Percentiles rank a stretch among this genome's conserved stretches.
Conservation (phyloP, 2,113 vertebrate genomes). For the Cynopterus brachyotis region DNA sequence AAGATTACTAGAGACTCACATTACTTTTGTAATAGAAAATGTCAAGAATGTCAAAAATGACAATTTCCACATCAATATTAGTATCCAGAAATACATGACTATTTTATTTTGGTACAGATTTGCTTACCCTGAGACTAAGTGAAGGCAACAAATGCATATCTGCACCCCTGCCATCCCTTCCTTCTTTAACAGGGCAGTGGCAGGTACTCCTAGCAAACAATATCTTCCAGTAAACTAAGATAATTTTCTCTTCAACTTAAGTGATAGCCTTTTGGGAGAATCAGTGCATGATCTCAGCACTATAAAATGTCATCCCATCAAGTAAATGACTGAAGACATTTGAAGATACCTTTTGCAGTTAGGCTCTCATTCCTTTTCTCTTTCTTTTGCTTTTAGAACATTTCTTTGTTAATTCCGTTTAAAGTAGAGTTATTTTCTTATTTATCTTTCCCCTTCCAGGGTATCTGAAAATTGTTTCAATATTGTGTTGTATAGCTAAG, state of each 20-base stretch:
- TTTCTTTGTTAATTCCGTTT: not conserved
- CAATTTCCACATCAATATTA: constrained; percentile 43
- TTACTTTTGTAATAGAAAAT: constrained; percentile 29
- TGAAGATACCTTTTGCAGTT: not conserved
- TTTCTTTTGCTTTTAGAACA: not conserved
- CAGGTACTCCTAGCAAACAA: not conserved
- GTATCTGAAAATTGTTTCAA: not conserved
- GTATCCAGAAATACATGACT: not conserved
- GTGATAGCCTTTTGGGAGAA: not conserved
- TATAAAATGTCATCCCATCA: not conserved
- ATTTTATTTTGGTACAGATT: constrained; percentile 43
- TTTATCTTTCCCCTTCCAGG: not conserved
- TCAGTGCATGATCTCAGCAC: not conserved
- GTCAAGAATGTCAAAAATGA: not conserved
- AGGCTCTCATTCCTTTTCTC: not conserved
- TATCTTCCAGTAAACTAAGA: not conserved
- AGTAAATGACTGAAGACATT: not conserved
- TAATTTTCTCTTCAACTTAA: not conserved
- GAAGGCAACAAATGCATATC: not conserved
- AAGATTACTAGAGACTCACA: not conserved
- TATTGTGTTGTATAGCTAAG: not conserved
- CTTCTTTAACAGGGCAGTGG: not conserved
- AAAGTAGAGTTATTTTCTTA: not conserved
- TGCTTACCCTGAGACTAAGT: constrained; percentile 13
- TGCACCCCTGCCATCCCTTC: not conserved